A percentile compares a stretch with the other conserved stretches of the same genome.
Conservation (phyloP, 1,140 invertebrate genomes). For the Nebria ingens region DNA sequence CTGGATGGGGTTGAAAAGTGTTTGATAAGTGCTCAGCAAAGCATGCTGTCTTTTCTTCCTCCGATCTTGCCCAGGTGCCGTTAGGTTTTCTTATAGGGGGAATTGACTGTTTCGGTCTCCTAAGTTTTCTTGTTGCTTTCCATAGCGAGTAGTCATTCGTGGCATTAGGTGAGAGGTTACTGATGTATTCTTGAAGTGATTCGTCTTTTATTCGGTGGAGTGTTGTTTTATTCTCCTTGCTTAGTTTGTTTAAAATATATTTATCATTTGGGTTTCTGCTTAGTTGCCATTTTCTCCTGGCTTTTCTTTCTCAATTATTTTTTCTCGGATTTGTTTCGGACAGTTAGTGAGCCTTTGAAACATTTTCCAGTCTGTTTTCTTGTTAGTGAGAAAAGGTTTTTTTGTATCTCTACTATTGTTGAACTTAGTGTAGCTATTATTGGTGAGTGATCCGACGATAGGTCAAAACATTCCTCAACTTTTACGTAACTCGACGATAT, state of each 20-base stretch:
- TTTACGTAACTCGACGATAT: not conserved
- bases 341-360: not conserved
- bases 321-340: not conserved
- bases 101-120: constrained; percentile 17
- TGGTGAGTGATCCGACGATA: not conserved
- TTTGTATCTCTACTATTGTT: not conserved
- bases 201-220: not conserved
- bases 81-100: constrained; percentile 17
- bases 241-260: not conserved
- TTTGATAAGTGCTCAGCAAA: constrained; percentile 10
- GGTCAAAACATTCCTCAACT: not conserved
- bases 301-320: not conserved
- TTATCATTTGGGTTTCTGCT: not conserved
- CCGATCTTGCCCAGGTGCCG: constrained; percentile 17
- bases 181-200: not conserved
- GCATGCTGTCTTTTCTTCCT: constrained; percentile 16
- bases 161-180: not conserved
- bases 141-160: constrained; percentile 20
- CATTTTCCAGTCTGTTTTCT: not conserved
- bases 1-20: constrained; percentile 2
- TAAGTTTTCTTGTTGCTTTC: constrained; percentile 19
- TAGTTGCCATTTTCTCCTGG: not conserved
- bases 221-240: not conserved
- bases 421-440: not conserved
- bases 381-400: not conserved